Evolutionary conservation across 2,113 vertebrate genomes (phyloP), one percentile per base, ranked within the genome.

Genomic region (Hystrix brachyura): DNA sequence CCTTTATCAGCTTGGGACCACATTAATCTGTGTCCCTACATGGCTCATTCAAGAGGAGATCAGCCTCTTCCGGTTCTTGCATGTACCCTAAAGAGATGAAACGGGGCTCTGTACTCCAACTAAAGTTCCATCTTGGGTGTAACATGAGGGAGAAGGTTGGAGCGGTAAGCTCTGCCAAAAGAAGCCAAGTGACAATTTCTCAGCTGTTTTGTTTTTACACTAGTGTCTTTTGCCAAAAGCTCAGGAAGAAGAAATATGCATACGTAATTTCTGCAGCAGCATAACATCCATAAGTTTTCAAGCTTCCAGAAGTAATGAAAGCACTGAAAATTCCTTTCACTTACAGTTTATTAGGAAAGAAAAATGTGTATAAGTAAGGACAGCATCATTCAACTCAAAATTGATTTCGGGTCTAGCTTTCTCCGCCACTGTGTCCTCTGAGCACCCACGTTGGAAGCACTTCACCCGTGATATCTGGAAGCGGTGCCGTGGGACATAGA

Each of bases 271-370:
- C 88, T 71, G 17, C 21, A 82, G 46, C 34, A 94, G 71, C 60
- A 53, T 38, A 83, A 65, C 46, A 13, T 23, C n/a, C 65, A 74
- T 23, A 91, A 79, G 38, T 76, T 91, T 94, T 87, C 57, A 97
- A 38, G 27, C 23, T 97, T 79, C 53, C 46, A 87, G 25, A 72
- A 85, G 25, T 32, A 27, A 62, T 91, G 64, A 92, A 64, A 93
- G 32, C 32, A 76, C 48, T 64, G 43, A 21, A 93, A 93, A 12
- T 21, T 51, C 21, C n/a, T 96, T 87, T 19, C 9, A 69, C 27
- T 57, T 83, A 65, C 0, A 93, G 23, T 78, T 95, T n/a, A 69
- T 81, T 29, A 72, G 18, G 12, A 83, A 93, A 76, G 19, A 29
- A 78, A 71, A 81, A 93, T 19, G 48, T 7, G 64, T 7, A 59